Evolutionary conservation across 2,113 vertebrate species (phyloP).

Genomic region (Corythornis madagascariensis): DNA sequence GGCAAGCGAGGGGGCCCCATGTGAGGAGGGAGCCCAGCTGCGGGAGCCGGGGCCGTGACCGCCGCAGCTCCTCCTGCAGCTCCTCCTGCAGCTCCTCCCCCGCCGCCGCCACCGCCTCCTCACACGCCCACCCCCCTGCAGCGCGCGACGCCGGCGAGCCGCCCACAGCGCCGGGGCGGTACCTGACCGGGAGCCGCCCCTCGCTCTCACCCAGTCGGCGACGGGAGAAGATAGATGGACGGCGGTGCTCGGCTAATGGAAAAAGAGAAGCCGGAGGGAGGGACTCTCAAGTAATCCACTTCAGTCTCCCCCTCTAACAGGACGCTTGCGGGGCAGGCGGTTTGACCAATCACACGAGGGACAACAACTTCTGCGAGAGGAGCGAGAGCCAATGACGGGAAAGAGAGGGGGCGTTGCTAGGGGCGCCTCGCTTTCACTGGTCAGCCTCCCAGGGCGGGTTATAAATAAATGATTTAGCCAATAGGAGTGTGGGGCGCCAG

Average conservation of each 20-base stretch:
- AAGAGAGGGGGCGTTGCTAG: background rate
- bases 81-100: background rate
- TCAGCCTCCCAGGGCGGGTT: background rate
- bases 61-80: background rate
- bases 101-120: background rate
- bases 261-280: rapidly evolving
- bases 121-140: background rate
- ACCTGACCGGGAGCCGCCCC: background rate
- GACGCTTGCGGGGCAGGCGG: rapidly evolving
- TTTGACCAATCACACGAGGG: rapidly evolving
- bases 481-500: rapidly evolving
- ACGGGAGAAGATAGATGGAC: rapidly evolving
- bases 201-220: rapidly evolving
- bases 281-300: background rate
- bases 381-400: background rate
- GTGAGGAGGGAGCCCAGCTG: constrained; percentile 2
- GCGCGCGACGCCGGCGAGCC: background rate
- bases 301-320: rapidly evolving
- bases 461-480: background rate
- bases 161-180: background rate
- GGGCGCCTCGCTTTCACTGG: constrained; percentile 35
- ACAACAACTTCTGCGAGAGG: background rate
- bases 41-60: background rate
- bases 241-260: rapidly evolving
- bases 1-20: constrained; percentile 39